phyloP scores from a whole-genome alignment of 2,113 vertebrate species.

The Gavia stellata region DNA sequence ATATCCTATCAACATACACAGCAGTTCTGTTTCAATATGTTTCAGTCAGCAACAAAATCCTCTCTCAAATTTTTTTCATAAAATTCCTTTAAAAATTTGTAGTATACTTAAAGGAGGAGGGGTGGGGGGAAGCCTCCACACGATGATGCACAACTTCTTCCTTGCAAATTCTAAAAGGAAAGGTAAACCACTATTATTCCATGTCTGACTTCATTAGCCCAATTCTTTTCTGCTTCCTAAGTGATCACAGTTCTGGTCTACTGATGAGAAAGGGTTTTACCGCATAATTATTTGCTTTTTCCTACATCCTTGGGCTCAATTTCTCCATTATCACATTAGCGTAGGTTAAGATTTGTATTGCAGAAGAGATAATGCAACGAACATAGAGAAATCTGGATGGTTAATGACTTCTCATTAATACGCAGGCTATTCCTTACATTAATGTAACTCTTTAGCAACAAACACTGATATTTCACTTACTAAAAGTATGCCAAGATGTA shows the following conservation, averaged over 20 bases:
- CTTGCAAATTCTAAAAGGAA: background rate
- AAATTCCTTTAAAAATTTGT: background rate
- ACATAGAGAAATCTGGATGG: background rate
- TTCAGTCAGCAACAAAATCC: background rate
- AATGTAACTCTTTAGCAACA: background rate
- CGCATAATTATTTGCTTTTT: background rate
- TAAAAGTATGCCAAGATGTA: background rate
- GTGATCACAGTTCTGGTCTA: background rate
- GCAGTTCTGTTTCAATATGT: background rate
- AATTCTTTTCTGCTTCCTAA: background rate
- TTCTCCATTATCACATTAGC: background rate
- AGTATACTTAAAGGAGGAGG: background rate
- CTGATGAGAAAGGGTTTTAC: background rate
- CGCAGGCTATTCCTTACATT: background rate
- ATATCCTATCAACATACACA: background rate
- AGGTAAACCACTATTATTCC: background rate
- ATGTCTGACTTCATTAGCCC: background rate
- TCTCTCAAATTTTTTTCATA: background rate
- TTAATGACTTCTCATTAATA: background rate
- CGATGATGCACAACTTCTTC: background rate
- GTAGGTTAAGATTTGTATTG: background rate
- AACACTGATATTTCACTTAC: background rate
- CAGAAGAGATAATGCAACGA: background rate
- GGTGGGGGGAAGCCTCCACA: background rate
- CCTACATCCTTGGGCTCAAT: background rate